Base-by-base conservation (phyloP, 2,797 vertebrate species). In the Lepus townsendii region DNA sequence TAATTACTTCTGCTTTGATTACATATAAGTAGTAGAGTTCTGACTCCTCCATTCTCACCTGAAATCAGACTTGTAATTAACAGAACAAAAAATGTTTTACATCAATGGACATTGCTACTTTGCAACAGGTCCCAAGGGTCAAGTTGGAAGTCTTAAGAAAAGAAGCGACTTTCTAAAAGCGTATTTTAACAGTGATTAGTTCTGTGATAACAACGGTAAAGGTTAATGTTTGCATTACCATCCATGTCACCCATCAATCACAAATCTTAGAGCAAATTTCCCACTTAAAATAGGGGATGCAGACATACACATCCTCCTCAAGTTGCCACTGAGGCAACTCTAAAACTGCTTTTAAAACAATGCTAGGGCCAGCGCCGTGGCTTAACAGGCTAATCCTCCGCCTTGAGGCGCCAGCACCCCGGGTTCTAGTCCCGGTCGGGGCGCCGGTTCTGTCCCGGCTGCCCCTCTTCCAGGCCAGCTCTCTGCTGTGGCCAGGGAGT, bases 1-100 rank as follows among this genome's bases (percentile, higher is more conserved):
- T 95, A 94, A 96, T 80, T 54, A 26, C 72, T 91, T 96, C 79
- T 76, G 66, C 20, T 5, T 57, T 50, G 50, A 65, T 3, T 89
- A 7, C 42, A 24, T 60, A 5, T 57, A 91, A 62, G 1, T 57
- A 76, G 8, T 22, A 90, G 13, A 57, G 42, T 42, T 89, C 22
- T 83, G 57, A 76, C 42, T 86, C 10, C 24, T 91, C 20, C 50
- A 12, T 65, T 79, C 19, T 80, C 65, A 85, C 84, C 52, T 94
- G 27, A 91, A 95, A 88, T 72, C 42, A 84, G 71, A 82, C 19
- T 76, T 83, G 63, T 62, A 27, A 35, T 93, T 80, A 4, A 47
- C 91, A 77, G 32, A 82, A 78, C 22, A 66, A 91, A 63, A 89
- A 54, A 76, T 1, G 65, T 35, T 91, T 80, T 73, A 76, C 19